A percentile compares a stretch with the other conserved stretches of the same genome.
Conservation (phyloP, 2,113 vertebrate genomes). For the Coptodon bakossiorum region DNA sequence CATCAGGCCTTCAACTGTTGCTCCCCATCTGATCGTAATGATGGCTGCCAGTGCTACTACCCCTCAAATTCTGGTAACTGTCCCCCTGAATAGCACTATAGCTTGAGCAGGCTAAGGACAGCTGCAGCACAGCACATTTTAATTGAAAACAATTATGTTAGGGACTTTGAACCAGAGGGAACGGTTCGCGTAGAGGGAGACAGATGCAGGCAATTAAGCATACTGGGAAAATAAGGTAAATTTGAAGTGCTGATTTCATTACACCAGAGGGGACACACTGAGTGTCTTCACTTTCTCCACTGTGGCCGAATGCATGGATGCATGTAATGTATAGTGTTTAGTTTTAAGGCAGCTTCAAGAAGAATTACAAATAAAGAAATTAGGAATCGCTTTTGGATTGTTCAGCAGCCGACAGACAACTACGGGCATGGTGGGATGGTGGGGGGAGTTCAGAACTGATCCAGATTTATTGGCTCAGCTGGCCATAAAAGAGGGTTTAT, state of each 20-base stretch:
- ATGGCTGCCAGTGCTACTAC: constrained; percentile 20
- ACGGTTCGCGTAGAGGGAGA: background rate
- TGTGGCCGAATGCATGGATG: background rate
- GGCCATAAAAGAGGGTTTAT: constrained; percentile 55
- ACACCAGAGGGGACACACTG: background rate
- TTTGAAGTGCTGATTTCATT: background rate
- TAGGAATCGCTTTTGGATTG: background rate
- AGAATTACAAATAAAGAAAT: background rate
- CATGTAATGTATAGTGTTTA: background rate
- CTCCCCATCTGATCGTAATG: constrained; percentile 33
- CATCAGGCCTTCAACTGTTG: constrained; percentile 35
- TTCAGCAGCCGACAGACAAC: background rate
- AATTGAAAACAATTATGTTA: constrained; percentile 32
- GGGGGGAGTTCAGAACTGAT: constrained; percentile 21
- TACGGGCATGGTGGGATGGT: background rate
- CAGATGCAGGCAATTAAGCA: constrained; percentile 2
- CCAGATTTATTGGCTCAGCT: constrained; percentile 55
- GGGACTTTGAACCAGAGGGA: background rate
- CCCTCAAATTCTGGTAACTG: constrained; percentile 25
- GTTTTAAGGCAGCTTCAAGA: background rate
- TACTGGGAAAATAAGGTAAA: background rate
- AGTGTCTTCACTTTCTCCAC: background rate
- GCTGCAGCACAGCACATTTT: constrained; percentile 6
- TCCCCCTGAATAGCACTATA: constrained; percentile 8
- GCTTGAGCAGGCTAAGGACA: background rate